These are phyloP conservation scores for Astatoreochromis straeleni DNA, from an alignment of 2,113 vertebrate species.

Conservation along the genomic window DNA sequence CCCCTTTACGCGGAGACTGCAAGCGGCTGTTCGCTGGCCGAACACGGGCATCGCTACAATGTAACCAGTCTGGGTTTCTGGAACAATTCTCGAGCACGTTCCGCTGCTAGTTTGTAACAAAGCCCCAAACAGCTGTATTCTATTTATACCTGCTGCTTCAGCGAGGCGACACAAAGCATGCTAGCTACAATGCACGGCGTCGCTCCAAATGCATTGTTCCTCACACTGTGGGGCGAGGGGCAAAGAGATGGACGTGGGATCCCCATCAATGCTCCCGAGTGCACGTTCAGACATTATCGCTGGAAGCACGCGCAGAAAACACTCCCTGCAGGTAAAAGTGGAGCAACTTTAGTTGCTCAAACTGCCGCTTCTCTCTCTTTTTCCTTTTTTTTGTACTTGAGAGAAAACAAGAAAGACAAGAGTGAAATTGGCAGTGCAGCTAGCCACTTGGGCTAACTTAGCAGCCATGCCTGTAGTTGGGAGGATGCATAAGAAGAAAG, in stretches of 20 bases:
- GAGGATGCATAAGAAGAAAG: conserved; percentile 13
- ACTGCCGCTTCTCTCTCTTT: not conserved
- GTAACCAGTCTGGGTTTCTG: not conserved
- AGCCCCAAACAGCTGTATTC: conserved; percentile 45
- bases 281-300: not conserved
- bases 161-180: conserved; percentile 22
- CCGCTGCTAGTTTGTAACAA: not conserved
- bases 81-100: not conserved
- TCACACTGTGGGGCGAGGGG: not conserved
- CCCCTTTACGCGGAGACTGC: not conserved
- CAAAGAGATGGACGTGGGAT: not conserved
- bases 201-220: conserved; percentile 58
- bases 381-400: not conserved
- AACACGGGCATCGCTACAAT: not conserved
- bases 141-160: conserved; percentile 37
- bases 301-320: not conserved
- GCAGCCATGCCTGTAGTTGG: conserved; percentile 34
- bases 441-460: conserved; percentile 51
- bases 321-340: not conserved
- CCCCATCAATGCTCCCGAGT: not conserved
- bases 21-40: not conserved
- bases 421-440: conserved; percentile 20
- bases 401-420: not conserved
- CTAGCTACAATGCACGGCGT: conserved; percentile 20
- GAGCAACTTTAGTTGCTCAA: conserved; percentile 17